Evolutionary conservation across 2,113 vertebrate genomes (phyloP).

Genomic region (Tinamus guttatus): DNA sequence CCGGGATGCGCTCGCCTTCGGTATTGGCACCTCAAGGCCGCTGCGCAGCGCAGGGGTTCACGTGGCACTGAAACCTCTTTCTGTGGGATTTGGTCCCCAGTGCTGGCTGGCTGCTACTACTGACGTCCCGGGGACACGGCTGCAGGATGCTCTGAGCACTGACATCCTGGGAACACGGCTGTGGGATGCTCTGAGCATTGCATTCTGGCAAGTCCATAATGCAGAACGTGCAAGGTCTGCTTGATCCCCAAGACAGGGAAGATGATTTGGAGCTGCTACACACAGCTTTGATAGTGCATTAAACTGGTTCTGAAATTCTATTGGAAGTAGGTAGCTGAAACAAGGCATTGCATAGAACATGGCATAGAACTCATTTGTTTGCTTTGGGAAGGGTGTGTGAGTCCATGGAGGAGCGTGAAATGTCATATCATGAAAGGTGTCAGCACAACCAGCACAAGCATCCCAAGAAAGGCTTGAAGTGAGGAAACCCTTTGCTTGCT

Average conservation of each 20-base stretch:
- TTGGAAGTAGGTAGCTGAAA: not conserved
- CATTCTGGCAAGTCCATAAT: not conserved
- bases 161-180: not conserved
- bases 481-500: not conserved
- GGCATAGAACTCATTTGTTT: not conserved
- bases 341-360: not conserved
- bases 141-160: not conserved
- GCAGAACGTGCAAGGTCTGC: not conserved
- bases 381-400: not conserved
- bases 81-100: too few species aligned
- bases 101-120: too few species aligned
- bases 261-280: not conserved
- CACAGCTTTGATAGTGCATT: not conserved
- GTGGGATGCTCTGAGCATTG: not conserved
- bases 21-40: too few species aligned
- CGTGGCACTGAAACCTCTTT: too few species aligned
- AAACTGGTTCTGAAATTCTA: not conserved
- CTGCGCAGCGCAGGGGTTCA: too few species aligned
- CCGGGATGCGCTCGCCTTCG: too few species aligned
- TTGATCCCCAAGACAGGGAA: not conserved
- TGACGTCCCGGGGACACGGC: not conserved
- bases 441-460: not conserved
- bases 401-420: not conserved
- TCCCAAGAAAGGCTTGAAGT: not conserved
- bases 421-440: not conserved